phyloP scores from a whole-genome alignment of 2,113 vertebrate genomes.

The Chelonoidis abingdonii region DNA sequence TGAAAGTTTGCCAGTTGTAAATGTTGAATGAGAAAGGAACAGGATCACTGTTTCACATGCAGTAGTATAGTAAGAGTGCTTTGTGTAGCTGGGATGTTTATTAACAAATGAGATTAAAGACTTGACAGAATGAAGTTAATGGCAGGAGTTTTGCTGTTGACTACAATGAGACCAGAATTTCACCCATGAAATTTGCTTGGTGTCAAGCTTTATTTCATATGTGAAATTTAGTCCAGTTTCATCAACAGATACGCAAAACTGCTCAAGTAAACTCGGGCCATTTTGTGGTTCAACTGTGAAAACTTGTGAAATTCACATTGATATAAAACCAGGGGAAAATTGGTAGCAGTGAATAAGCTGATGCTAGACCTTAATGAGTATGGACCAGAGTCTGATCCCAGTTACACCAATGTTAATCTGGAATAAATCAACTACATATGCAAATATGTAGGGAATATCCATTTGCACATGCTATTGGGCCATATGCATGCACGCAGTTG shows the following conservation, averaged over 20 bases:
- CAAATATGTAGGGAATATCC: not conserved
- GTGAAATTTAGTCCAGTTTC: not conserved
- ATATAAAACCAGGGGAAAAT: not conserved
- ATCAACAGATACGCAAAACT: not conserved
- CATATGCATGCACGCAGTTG: not conserved
- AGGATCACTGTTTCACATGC: not conserved
- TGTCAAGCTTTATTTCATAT: not conserved
- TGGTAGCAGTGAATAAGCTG: not conserved
- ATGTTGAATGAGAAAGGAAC: not conserved
- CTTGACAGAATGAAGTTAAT: not conserved
- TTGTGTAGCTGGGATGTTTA: not conserved
- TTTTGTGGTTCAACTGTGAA: not conserved
- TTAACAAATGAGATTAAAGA: not conserved
- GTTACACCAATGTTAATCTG: not conserved
- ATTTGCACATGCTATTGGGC: not conserved
- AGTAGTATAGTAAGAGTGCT: not conserved
- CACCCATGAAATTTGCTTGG: not conserved
- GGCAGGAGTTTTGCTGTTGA: not conserved
- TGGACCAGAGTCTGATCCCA: not conserved
- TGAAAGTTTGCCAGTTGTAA: not conserved
- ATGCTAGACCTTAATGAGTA: not conserved
- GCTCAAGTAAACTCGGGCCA: not conserved
- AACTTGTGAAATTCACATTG: not conserved
- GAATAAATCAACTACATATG: not conserved
- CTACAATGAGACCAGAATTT: not conserved